Base-by-base conservation (phyloP, 1,140 invertebrate species). In the Zaprionus africanus region DNA sequence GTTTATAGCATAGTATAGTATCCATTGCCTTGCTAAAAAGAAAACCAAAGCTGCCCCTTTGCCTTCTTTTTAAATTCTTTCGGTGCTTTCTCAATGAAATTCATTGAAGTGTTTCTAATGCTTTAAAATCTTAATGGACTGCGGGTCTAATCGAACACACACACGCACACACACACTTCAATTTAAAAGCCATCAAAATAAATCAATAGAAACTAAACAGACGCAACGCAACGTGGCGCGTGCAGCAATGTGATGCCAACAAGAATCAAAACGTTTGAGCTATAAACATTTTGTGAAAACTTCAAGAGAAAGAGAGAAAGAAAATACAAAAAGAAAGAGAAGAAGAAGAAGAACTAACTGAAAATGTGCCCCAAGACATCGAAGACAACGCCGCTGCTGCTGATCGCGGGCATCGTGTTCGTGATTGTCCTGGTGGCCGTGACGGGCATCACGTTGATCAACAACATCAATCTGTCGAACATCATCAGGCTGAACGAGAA, bases 401-500 rank as follows among this genome's bases (percentile, higher is more conserved):
- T 92, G 62, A 91, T 92, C 58, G 90, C 71, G 41, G 91, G 91
- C 53, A 83, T 92, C 51, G 77, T 83, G 34, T 82, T 90, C n/a
- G 91, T 92, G 49, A 92, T 92, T 58, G 74, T 92, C 0, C 76
- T 92, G 36, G 91, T 92, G 17, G 90, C 65, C 15, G 78, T 92
- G 28, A 92, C 91, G 7, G 91, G 91, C 7, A 78, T 92, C 9
- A 92, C 91, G 0, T 63, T 92, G 62, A 92, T 92, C 76, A 92
- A 92, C 58, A 92, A 92, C 65, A 91, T 92, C 12, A 92, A 92
- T 62, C 59, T 92, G 17, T 92, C 91, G 34, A 92, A 92, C 26
- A 92, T 92, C 12, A 92, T 92, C 56, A 81, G 90, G 15, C 58
- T 92, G 53, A 92, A 92, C 53, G 91, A 92, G 78, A 85, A 92